A percentile compares a stretch with the other conserved stretches of the same genome.
Conservation (phyloP, 2,797 vertebrate species). For the Borostomias antarcticus region DNA sequence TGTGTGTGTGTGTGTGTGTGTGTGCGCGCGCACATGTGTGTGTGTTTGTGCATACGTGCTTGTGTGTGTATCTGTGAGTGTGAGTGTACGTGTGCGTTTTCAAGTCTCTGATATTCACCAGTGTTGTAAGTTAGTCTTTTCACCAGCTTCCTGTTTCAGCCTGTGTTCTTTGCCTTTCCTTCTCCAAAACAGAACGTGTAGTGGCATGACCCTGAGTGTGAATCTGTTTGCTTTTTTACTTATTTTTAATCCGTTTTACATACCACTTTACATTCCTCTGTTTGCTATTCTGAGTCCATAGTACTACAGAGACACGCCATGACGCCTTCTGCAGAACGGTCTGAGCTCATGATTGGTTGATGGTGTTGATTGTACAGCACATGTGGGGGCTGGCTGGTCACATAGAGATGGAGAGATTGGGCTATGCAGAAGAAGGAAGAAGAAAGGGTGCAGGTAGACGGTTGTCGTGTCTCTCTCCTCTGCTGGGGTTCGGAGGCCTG, state of each 20-base stretch:
- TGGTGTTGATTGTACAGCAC: not conserved
- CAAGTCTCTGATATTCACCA: conserved; percentile 35
- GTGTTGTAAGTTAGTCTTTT: conserved; percentile 18
- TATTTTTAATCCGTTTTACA: no score
- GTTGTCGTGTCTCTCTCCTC: conserved; percentile 25
- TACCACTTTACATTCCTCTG: conserved; percentile 42
- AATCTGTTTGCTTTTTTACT: conserved; percentile 31
- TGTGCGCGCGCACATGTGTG: no score
- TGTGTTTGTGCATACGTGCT: not conserved
- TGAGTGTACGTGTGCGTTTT: not conserved
- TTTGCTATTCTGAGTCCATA: conserved; percentile 26
- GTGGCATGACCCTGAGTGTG: conserved; percentile 44
- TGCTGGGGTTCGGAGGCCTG: conserved; percentile 42
- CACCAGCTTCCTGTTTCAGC: conserved; percentile 22
- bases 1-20: conserved; percentile 14
- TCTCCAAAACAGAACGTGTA: conserved; percentile 34
- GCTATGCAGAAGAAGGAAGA: conserved; percentile 21
- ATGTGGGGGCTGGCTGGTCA: not conserved
- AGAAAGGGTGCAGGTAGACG: not conserved
- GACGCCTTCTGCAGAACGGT: not conserved
- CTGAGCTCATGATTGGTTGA: not conserved
- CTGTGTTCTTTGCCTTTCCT: conserved; percentile 21
- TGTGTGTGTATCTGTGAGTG: conserved; percentile 18
- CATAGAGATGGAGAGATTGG: conserved; percentile 4
- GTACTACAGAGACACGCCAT: not conserved